Conservation (phyloP, 2,888 invertebrate species). For the Dynastes maya region DNA sequence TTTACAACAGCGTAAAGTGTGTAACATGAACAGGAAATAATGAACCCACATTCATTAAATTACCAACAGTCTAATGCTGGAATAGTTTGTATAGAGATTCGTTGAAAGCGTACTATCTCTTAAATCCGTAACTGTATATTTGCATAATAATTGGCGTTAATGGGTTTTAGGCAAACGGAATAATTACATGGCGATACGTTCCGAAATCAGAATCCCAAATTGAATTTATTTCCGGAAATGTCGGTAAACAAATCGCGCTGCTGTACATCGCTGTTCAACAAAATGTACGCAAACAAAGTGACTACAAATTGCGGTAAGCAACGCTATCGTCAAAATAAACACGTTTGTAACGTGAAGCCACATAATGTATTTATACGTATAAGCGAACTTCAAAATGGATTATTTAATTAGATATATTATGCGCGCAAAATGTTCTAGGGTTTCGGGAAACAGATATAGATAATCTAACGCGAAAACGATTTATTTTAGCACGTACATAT, state of each 20-base stretch:
- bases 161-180: neutral
- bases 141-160: neutral
- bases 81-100: too few species aligned
- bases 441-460: conserved; percentile 43
- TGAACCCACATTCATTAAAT: too few species aligned
- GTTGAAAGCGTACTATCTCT: neutral
- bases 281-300: neutral
- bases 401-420: conserved; percentile 35
- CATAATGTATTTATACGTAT: conserved; percentile 40
- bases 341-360: conserved; percentile 33
- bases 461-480: conserved; percentile 7
- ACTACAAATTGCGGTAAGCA: neutral
- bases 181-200: neutral
- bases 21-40: neutral
- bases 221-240: conserved; percentile 7
- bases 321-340: conserved; percentile 19
- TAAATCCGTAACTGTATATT: conserved; percentile 1
- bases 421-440: conserved; percentile 17
- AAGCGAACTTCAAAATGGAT: conserved; percentile 31
- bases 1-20: neutral
- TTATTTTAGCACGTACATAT: neutral
- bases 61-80: too few species aligned
- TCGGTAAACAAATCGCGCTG: conserved; percentile 5
- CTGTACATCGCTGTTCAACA: neutral
- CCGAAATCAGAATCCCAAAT: neutral